Conservation (phyloP, 2,888 invertebrate genomes). For the Ormyrus thymus region DNA sequence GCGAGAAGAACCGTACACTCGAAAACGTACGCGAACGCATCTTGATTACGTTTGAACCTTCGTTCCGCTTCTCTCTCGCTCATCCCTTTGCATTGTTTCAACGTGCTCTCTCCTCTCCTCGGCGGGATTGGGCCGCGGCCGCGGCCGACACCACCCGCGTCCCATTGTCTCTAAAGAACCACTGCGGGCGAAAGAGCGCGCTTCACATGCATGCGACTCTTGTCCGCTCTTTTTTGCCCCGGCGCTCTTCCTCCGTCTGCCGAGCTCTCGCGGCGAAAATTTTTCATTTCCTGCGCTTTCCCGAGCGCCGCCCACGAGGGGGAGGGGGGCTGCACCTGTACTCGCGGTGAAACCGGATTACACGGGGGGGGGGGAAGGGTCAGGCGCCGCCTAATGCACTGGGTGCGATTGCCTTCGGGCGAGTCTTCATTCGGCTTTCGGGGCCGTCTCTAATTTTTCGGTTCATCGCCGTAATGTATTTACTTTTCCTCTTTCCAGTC, state of each 20-base stretch:
- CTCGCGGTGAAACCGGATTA: constrained; percentile 36
- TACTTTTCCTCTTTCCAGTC: constrained; percentile 39
- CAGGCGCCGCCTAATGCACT: not conserved
- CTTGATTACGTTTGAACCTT: no score
- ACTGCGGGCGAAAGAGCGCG: not conserved
- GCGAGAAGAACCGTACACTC: no score
- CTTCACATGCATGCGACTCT: constrained; percentile 43
- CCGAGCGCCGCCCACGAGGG: not conserved
- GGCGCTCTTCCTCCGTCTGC: no score
- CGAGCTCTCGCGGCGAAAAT: constrained; percentile 16
- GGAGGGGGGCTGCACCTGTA: constrained; percentile 30
- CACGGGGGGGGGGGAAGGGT: not conserved
- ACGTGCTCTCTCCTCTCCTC: no score
- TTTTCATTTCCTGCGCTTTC: constrained; percentile 51
- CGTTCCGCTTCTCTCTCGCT: no score
- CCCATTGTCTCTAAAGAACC: constrained; percentile 57
- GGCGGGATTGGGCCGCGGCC: constrained; percentile 39
- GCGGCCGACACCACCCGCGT: constrained; percentile 55
- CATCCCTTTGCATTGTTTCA: not conserved
- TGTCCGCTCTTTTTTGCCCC: not conserved
- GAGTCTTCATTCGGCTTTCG: no score
- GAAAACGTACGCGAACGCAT: no score
- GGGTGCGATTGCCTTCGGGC: not conserved
- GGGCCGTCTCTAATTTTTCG: constrained; percentile 30
- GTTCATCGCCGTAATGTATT: constrained; percentile 31